Percentiles rank a stretch among this genome's conserved stretches.
phyloP scores from a whole-genome alignment of 2,113 vertebrate species.

The Fregetta grallaria region DNA sequence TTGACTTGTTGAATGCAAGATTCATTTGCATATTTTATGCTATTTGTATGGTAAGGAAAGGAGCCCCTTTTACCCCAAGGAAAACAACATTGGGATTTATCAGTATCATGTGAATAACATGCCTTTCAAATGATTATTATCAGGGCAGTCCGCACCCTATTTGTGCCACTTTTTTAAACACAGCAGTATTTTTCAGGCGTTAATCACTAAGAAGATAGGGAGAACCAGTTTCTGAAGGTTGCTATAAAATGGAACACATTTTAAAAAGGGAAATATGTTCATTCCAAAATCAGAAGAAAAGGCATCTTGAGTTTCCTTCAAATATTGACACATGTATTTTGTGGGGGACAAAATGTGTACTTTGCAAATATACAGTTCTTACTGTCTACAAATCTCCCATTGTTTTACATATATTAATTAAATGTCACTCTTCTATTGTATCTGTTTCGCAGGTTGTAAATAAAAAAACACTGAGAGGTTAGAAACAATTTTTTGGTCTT shows the following conservation, averaged over 20 bases:
- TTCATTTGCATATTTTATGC: slow-evolving; percentile 4
- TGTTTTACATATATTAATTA: not conserved
- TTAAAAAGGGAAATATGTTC: not conserved
- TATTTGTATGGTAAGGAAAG: not conserved
- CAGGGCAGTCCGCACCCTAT: not conserved
- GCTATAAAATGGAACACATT: not conserved
- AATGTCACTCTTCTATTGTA: not conserved
- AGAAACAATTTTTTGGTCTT: not conserved
- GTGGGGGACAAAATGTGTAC: not conserved
- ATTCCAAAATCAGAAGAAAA: not conserved
- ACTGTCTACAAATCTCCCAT: not conserved
- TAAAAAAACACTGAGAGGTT: not conserved
- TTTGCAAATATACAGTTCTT: not conserved
- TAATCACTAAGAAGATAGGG: not conserved
- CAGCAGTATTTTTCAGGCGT: not conserved
- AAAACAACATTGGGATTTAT: not conserved
- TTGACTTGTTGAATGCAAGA: slow-evolving; percentile 22
- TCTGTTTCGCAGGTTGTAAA: not conserved
- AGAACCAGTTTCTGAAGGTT: not conserved
- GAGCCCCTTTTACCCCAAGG: not conserved
- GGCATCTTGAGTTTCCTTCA: not conserved
- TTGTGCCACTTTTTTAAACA: not conserved
- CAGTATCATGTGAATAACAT: not conserved
- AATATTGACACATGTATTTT: not conserved
- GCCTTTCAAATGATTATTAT: not conserved